phyloP scores from a whole-genome alignment of 2,113 vertebrate genomes.

The Cavia aperea region DNA sequence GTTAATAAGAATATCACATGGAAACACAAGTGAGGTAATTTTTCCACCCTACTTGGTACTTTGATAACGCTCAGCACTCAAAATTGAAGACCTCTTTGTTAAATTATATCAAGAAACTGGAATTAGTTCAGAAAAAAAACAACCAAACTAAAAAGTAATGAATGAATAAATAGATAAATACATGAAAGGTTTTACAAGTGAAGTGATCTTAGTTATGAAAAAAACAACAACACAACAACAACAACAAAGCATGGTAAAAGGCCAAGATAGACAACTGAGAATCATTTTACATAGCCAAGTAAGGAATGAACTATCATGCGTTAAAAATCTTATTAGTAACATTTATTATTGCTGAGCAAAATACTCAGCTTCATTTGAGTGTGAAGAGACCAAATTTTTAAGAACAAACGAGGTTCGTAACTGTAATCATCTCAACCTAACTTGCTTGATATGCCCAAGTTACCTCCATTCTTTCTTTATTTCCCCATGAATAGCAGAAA shows the following conservation, averaged over 20 bases:
- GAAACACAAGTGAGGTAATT: slow-evolving; percentile 71
- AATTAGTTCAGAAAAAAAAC: slow-evolving; percentile 66
- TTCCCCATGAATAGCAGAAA: slow-evolving; percentile 23
- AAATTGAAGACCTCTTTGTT: slow-evolving; percentile 62
- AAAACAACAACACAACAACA: slow-evolving; percentile 45
- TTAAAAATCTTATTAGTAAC: background rate
- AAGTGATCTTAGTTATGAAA: slow-evolving; percentile 44
- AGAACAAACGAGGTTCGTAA: slow-evolving; percentile 4
- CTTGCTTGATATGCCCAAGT: background rate
- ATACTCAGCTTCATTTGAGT: slow-evolving; percentile 1
- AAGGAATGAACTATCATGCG: background rate
- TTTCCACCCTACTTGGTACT: slow-evolving; percentile 69
- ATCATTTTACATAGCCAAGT: background rate
- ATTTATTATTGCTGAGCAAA: slow-evolving; percentile 19
- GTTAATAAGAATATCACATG: slow-evolving; percentile 59
- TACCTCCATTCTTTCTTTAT: background rate
- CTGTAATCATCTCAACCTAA: background rate
- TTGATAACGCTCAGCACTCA: slow-evolving; percentile 52
- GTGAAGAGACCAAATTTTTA: background rate
- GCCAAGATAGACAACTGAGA: slow-evolving; percentile 33
- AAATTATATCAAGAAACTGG: slow-evolving; percentile 53
- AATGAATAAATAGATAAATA: slow-evolving; percentile 65
- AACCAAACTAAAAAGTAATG: slow-evolving; percentile 65
- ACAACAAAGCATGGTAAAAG: background rate
- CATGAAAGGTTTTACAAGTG: slow-evolving; percentile 59